Conservation (phyloP, 1,140 invertebrate species). For the Periplaneta americana region DNA sequence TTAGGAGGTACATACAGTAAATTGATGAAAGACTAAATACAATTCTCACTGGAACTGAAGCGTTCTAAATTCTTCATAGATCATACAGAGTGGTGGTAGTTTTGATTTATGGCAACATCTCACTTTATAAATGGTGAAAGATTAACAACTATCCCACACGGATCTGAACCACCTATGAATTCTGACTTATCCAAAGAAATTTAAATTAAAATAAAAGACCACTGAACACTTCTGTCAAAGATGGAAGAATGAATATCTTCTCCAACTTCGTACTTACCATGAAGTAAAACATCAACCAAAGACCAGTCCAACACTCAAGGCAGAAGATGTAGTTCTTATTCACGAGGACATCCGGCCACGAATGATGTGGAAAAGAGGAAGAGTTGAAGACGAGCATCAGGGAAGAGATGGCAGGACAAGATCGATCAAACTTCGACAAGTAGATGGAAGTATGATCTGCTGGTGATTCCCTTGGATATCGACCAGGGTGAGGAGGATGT, state of each 20-base stretch:
- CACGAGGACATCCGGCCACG: not conserved
- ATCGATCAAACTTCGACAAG: not conserved
- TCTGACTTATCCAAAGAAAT: not conserved
- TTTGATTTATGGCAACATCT: not conserved
- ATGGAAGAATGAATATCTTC: not conserved
- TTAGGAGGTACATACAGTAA: not conserved
- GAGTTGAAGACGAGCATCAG: not conserved
- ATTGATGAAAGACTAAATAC: not conserved
- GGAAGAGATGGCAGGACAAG: not conserved
- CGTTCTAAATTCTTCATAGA: not conserved
- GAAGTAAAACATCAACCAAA: not conserved
- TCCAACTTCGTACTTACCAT: not conserved
- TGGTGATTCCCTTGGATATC: not conserved
- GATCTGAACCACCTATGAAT: not conserved
- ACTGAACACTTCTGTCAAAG: not conserved
- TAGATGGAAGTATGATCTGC: too few species aligned
- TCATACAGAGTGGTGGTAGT: not conserved
- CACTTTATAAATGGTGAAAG: not conserved
- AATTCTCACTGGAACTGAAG: not conserved
- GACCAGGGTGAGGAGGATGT: not conserved
- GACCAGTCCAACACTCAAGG: not conserved
- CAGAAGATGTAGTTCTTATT: not conserved
- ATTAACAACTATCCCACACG: not conserved
- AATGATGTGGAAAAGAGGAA: not conserved
- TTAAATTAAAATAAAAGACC: not conserved